These are phyloP conservation scores for Hypercompe scribonia DNA, from an alignment of 2,888 invertebrate species.

Conservation along the genomic window DNA sequence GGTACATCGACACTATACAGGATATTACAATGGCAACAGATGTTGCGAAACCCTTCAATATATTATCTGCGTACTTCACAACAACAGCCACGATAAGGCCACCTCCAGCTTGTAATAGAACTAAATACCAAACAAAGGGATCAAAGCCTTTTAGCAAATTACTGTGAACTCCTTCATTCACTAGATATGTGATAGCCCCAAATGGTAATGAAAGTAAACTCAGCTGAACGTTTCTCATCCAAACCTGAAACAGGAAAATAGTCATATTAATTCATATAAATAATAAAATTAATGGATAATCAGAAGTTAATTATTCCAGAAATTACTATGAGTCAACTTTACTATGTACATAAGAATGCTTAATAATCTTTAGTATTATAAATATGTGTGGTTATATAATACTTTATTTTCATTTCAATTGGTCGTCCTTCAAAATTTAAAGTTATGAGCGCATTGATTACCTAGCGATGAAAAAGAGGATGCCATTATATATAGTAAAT, in stretches of 20 bases:
- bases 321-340: background rate
- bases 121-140: constrained; percentile 94
- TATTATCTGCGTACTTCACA: constrained; percentile 99
- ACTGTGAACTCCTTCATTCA: constrained; percentile 92
- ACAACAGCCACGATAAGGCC: constrained; percentile 99
- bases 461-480: too few species aligned
- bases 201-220: constrained; percentile 97
- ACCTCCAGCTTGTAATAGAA: constrained; percentile 96
- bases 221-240: constrained; percentile 99
- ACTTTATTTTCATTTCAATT: too few species aligned
- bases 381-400: too few species aligned
- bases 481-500: too few species aligned
- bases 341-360: background rate
- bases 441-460: too few species aligned
- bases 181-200: constrained; percentile 92
- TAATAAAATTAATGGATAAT: background rate
- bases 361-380: too few species aligned
- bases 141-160: constrained; percentile 89
- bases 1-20: constrained; percentile 96
- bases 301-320: background rate
- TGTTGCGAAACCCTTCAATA: constrained; percentile 99
- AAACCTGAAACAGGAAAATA: constrained; percentile 82
- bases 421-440: too few species aligned
- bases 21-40: constrained; percentile 98
- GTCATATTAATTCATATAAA: background rate